Base-by-base conservation (phyloP, 2,113 vertebrate genomes). In the Sorex fumeus region DNA sequence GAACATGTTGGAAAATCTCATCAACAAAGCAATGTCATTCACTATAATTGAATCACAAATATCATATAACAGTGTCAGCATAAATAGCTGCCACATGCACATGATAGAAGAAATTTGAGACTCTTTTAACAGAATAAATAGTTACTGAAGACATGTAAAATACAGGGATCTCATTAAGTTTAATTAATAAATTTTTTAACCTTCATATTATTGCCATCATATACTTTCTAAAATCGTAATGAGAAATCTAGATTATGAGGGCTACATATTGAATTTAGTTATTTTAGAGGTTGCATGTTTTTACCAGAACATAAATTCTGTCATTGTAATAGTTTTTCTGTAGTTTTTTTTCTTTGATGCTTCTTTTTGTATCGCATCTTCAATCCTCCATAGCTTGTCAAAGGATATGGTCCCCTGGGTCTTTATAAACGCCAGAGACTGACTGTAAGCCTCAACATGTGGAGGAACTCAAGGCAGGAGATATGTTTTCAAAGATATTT, bases 401-500 rank as follows among this genome's bases (percentile, higher is more conserved):
- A 76, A 91, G 40, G 57, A 84, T 77, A 40, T 82, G 66, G 32
- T 86, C 69, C 94, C 40, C 89, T 66, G 64, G 95, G 77, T 88
- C 95, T 96, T 88, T 87, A 19, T 69, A 77, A 89, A 53, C 84
- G 34, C 62, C 45, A 75, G 76, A 88, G 40, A 87, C 71, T 93
- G 90, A 69, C 64, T 89, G 62, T 82, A 74, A 96, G 64, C 53
- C 72, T 96, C 84, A 84, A 88, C 50, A 92, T 88, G 88, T 91
- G 74, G 84, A 78, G 40, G 64, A 96, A 94, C 96, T 95, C 77
- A 93, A 96, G 72, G 91, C 89, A 96, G 81, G 91, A 96, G 95
- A 92, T 96, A 50, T 93, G 87, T 96, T 95, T 93, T 89, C 95
- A 95, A 89, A 96, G 93, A 88, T 94, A 93, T 77, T 96, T 92